These are phyloP conservation scores for Lepisosteus osseus DNA, from an alignment of 2,113 vertebrate genomes.

Conservation along the genomic window DNA sequence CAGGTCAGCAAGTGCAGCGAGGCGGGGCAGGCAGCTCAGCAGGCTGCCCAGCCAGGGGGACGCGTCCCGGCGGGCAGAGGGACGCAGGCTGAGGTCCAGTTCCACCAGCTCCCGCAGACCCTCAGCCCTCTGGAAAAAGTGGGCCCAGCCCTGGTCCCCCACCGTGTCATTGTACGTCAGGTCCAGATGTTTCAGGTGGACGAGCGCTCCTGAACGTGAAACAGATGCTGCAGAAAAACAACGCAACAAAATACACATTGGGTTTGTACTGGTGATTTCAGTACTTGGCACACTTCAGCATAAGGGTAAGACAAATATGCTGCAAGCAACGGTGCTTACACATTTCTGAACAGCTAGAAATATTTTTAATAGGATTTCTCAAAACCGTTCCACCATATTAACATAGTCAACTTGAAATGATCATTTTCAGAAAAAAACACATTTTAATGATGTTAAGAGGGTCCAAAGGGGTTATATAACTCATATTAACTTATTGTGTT, in stretches of 20 bases:
- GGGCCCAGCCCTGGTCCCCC: slow-evolving; percentile 63
- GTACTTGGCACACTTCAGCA: too few relatives aligned
- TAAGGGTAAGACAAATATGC: too few relatives aligned
- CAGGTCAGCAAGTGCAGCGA: slow-evolving; percentile 64
- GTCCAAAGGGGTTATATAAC: too few relatives aligned
- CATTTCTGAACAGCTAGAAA: too few relatives aligned
- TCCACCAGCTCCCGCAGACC: slow-evolving; percentile 67
- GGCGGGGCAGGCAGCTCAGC: slow-evolving; percentile 54
- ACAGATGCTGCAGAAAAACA: slow-evolving; percentile 58
- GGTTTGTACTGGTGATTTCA: too few relatives aligned
- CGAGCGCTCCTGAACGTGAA: slow-evolving; percentile 51
- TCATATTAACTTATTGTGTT: too few relatives aligned
- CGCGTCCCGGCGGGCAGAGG: slow-evolving; percentile 43
- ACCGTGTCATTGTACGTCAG: slow-evolving; percentile 77
- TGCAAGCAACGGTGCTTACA: too few relatives aligned
- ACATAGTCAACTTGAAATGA: too few relatives aligned
- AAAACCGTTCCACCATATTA: too few relatives aligned
- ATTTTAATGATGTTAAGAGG: too few relatives aligned
- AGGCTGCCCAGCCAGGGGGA: slow-evolving; percentile 69
- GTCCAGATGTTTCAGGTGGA: slow-evolving; percentile 64
- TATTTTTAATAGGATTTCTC: too few relatives aligned
- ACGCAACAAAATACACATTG: not conserved
- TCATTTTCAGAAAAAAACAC: too few relatives aligned
- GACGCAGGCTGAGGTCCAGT: slow-evolving; percentile 76
- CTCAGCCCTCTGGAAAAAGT: slow-evolving; percentile 57